Base-by-base conservation (phyloP, 2,113 vertebrate genomes). In the Dipodomys merriami region DNA sequence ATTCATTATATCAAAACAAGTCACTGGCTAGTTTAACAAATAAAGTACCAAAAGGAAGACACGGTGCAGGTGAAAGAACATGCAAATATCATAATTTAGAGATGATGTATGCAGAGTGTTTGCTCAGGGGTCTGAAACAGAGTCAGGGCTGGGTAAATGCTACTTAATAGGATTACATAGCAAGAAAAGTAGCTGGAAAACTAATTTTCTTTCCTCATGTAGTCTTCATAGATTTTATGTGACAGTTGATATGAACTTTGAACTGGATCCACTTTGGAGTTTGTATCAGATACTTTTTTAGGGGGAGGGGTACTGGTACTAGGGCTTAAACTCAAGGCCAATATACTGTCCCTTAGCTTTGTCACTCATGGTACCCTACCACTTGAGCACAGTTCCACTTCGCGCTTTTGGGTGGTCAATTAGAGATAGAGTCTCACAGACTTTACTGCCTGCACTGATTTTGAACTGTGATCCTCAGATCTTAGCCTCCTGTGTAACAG, bases 61-160 rank as follows among this genome's bases (percentile, higher is more conserved):
- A 77, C 6, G 68, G 35, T 20, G 79, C 10, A 20, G 69, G 18
- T 68, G 72, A 86, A 29, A 91, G 86, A 49, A 83, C 88, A 77
- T 81, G 18, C n/a, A 68, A 92, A 57, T 87, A 29, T 67, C 46
- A 39, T 46, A 83, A 16, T 76, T 29, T 25, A 62, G 44, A 88
- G 79, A 60, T 20, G 78, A 82, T 71, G 20, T 25, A 16, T 81
- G 29, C n/a, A n/a, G 94, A 78, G 69, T 83, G 68, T 53, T 88
- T 88, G 60, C 7, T 87, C 64, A 69, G 72, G 49, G 67, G 65
- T 91, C 83, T 94, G 39, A 18, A 74, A 74, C 27, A 96, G 29
- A 92, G 29, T 86, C 86, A 88, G 1, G 6, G 2, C 25, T 62
- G 1, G 2, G 22, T 81, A 82, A 89, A 35, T 83, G 33, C 69